Evolutionary conservation across 1,140 invertebrate species (phyloP), one percentile per base, ranked within the genome.

Genomic region (Battus philenor): DNA sequence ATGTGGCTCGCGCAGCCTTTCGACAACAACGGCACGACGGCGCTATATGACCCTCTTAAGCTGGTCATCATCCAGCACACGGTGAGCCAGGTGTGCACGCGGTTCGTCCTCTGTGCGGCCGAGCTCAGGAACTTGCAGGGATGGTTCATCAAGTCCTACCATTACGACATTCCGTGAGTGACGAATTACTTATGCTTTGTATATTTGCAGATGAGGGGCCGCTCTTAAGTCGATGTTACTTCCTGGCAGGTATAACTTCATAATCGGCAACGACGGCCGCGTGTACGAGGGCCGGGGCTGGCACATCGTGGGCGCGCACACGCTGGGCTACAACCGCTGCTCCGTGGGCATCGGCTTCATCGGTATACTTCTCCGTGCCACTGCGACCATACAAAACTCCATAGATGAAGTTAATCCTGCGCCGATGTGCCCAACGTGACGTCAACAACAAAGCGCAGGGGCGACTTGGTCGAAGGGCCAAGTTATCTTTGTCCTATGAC

Each of bases 241-340:
- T n/a, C n/a, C n/a, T 60, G 62, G 76, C 59, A 85, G 86, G 12
- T 92, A 91, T 59, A 93, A 89, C 66, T 93, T 93, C 61, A 47
- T 91, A 27, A 87, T 93, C 31, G 91, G 91, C 8, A 90, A 90
- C 29, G 91, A 93, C 51, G 90, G 89, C 0, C 80, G 87, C 2
- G 85, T 90, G 1, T 92, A 91, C 60, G 88, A 88, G 54, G 91
- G 88, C 0, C 73, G 91, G 10, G 91, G 89, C 0, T 93, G 90
- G 90, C 78, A 86, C 41, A 55, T 63, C 1, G 67, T 86, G 0
- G 91, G 91, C 0, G 89, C 90, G 1, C 91, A 92, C 52, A 87
- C 90, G 2, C 43, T 77, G 3, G 76, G 78, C 2, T 88, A 83
- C 61, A 87, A 86, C 34, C 46, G 54, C 2, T 76, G 75, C 29